Percentiles rank a stretch among this genome's conserved stretches.
Evolutionary conservation across 2,888 invertebrate genomes (phyloP).

Genomic region (Agrochola lychnidis): DNA sequence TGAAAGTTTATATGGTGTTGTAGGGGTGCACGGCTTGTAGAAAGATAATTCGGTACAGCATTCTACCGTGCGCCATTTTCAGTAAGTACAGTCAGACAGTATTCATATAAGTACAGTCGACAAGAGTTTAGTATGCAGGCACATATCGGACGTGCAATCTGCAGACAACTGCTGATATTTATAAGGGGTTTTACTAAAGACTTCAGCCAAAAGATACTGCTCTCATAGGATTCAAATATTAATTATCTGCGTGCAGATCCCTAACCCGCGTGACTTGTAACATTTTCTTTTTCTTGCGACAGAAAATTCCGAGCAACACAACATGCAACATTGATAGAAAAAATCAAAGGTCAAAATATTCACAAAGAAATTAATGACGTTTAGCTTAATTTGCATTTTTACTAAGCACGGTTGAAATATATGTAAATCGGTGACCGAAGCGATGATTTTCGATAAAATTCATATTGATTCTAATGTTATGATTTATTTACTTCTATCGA

Average conservation of each 20-base stretch:
- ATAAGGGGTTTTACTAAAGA: neutral
- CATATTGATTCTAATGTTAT: slow-evolving; percentile 34
- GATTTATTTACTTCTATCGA: slow-evolving; percentile 53
- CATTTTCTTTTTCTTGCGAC: slow-evolving; percentile 4
- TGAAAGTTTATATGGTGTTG: no score
- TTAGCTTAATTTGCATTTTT: slow-evolving; percentile 19
- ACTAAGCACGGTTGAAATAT: slow-evolving; percentile 51
- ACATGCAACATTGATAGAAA: slow-evolving; percentile 67
- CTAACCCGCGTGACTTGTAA: neutral
- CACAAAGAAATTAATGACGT: slow-evolving; percentile 33
- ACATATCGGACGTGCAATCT: neutral
- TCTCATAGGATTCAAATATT: no score
- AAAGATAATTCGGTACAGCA: neutral
- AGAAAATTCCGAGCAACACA: slow-evolving; percentile 56
- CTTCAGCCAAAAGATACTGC: no score
- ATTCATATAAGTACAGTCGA: neutral
- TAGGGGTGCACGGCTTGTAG: neutral
- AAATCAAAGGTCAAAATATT: slow-evolving; percentile 50
- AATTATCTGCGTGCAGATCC: no score
- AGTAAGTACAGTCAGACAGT: no score
- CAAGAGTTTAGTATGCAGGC: neutral
- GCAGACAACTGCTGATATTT: neutral
- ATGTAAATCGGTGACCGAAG: slow-evolving; percentile 53
- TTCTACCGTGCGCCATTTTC: neutral
- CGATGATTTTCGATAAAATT: slow-evolving; percentile 37